Percentiles rank a stretch among this genome's conserved stretches.
These are phyloP conservation scores for Latheticus oryzae DNA, from an alignment of 2,888 invertebrate species.

Conservation along the genomic window DNA sequence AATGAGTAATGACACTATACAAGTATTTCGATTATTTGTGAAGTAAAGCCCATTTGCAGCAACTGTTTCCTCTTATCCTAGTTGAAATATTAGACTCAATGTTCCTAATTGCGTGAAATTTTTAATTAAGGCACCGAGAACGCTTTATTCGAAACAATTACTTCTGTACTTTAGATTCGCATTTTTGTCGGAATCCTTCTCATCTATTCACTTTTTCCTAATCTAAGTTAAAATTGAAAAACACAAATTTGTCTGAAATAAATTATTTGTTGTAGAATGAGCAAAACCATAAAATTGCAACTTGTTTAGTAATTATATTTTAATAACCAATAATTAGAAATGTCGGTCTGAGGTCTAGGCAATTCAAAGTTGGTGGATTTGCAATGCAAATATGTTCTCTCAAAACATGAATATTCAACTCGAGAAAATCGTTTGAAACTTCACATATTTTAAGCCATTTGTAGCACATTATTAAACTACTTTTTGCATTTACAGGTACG, in stretches of 20 bases:
- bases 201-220: constrained; percentile 40
- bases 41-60: constrained; percentile 2
- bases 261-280: constrained; percentile 1
- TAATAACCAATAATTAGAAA: constrained; percentile 60
- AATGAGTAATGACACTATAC: no score
- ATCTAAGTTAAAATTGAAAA: no score
- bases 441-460: constrained; percentile 56
- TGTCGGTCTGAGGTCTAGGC: constrained; percentile 52
- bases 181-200: constrained; percentile 37
- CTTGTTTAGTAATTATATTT: constrained; percentile 54
- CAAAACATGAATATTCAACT: constrained; percentile 59
- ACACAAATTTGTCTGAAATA: no score
- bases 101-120: constrained; percentile 48
- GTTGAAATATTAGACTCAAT: constrained; percentile 34
- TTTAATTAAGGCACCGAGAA: constrained; percentile 49
- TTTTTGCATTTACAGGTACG: no score
- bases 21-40: no score
- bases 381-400: constrained; percentile 55
- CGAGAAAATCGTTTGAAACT: constrained; percentile 57
- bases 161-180: constrained; percentile 36
- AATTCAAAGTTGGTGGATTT: constrained; percentile 53
- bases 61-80: constrained; percentile 23
- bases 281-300: constrained; percentile 36
- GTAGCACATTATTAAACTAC: constrained; percentile 40
- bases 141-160: constrained; percentile 46